Conservation (phyloP, 2,888 invertebrate genomes). For the Acanthacorydalis orientalis region DNA sequence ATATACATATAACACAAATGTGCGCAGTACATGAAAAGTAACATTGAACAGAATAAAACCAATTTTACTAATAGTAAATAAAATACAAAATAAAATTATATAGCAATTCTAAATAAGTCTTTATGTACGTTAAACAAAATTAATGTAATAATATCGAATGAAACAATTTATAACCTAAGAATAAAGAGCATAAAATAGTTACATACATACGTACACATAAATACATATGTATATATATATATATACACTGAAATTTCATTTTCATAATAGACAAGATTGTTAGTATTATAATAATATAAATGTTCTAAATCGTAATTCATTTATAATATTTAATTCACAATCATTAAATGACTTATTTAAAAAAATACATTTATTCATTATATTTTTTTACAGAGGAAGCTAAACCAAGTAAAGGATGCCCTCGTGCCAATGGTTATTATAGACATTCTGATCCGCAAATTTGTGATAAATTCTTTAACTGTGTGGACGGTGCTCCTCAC, state of each 20-base stretch:
- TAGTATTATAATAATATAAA: too few relatives aligned
- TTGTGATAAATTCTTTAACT: slow-evolving; percentile 65
- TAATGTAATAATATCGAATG: too few relatives aligned
- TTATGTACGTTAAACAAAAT: not conserved
- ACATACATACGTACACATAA: not conserved
- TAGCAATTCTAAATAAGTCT: not conserved
- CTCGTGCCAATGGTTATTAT: slow-evolving; percentile 63
- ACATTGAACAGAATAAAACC: too few relatives aligned
- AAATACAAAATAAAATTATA: too few relatives aligned
- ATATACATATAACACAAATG: too few relatives aligned
- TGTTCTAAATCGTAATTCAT: too few relatives aligned
- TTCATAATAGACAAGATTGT: too few relatives aligned
- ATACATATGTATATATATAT: not conserved
- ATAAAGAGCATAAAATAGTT: not conserved
- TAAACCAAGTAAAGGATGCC: slow-evolving; percentile 52
- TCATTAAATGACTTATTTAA: too few relatives aligned
- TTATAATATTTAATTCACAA: too few relatives aligned
- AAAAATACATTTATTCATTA: not conserved
- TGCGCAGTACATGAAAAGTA: too few relatives aligned
- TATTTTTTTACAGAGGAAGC: slow-evolving; percentile 45
- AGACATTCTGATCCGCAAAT: slow-evolving; percentile 53
- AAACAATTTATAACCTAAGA: too few relatives aligned
- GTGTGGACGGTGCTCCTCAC: slow-evolving; percentile 53
- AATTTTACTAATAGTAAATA: too few relatives aligned
- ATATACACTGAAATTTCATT: not conserved